Evolutionary conservation across 92 coral and sea anemone genomes (phyloP).

Genomic region (Porites evermanni): DNA sequence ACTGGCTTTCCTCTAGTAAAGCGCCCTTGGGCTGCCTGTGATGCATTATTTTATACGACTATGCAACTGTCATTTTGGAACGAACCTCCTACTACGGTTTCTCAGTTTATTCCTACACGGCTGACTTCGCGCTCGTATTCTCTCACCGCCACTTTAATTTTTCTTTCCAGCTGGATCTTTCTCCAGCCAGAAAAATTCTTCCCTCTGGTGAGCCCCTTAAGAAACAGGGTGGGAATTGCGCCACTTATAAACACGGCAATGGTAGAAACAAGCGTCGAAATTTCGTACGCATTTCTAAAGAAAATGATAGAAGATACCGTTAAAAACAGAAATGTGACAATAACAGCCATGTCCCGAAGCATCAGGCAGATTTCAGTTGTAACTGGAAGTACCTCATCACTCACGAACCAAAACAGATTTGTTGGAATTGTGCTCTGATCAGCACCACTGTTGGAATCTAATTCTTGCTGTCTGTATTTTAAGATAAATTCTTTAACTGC

Average conservation of each 20-base stretch:
- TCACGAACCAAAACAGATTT: conserved; percentile 23
- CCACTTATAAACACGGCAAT: conserved; percentile 18
- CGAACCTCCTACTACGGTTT: no score
- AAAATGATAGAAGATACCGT: background rate
- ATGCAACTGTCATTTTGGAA: no score
- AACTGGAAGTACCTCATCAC: background rate
- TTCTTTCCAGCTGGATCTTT: background rate
- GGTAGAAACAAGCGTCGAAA: background rate
- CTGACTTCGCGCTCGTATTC: background rate
- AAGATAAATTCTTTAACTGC: background rate
- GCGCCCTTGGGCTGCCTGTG: no score
- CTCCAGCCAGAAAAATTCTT: background rate
- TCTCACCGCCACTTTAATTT: background rate
- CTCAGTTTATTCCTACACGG: no score
- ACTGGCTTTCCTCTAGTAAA: no score
- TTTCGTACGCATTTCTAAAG: background rate
- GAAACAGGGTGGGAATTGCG: background rate
- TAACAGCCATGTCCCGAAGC: conserved; percentile 5
- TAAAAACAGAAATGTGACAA: conserved; percentile 8
- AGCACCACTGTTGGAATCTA: background rate
- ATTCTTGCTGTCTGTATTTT: background rate
- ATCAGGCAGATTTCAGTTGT: background rate
- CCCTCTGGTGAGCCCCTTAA: no score
- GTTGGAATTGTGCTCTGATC: conserved; percentile 8
- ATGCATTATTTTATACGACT: no score